phyloP scores from a whole-genome alignment of 1,140 invertebrate species.

The Phenacoccus solenopsis region DNA sequence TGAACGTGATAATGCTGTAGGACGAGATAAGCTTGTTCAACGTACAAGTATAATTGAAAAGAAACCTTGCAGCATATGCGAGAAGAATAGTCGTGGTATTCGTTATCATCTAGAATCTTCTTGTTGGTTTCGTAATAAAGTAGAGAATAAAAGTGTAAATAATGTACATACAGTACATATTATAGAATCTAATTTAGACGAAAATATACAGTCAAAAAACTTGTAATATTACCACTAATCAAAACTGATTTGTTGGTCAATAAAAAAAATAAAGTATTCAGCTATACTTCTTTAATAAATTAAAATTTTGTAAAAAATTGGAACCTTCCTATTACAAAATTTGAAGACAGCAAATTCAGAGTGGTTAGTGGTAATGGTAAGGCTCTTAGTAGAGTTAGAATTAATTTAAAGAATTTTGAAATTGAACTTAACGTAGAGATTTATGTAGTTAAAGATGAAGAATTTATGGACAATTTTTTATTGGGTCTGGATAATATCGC shows the following conservation, averaged over 20 bases:
- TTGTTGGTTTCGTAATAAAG: slow-evolving; percentile 23
- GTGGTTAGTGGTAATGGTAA: slow-evolving; percentile 16
- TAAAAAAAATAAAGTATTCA: slow-evolving; percentile 18
- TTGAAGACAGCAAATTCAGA: slow-evolving; percentile 16
- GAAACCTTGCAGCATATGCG: slow-evolving; percentile 15
- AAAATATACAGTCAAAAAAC: slow-evolving; percentile 22
- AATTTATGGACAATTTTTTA: slow-evolving; percentile 19
- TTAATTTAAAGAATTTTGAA: slow-evolving; percentile 18
- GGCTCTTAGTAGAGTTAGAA: background rate
- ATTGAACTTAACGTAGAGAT: background rate
- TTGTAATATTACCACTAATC: slow-evolving; percentile 22
- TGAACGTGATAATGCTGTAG: background rate
- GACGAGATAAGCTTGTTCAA: background rate
- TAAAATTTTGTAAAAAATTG: slow-evolving; percentile 21
- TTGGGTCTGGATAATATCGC: slow-evolving; percentile 23
- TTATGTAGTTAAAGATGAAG: slow-evolving; percentile 16
- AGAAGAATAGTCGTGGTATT: background rate
- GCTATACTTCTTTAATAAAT: slow-evolving; percentile 24
- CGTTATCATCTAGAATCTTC: slow-evolving; percentile 13
- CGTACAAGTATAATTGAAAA: slow-evolving; percentile 8
- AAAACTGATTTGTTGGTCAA: slow-evolving; percentile 19
- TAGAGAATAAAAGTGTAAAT: slow-evolving; percentile 19
- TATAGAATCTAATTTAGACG: slow-evolving; percentile 19
- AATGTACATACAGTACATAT: no score
- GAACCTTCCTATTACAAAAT: slow-evolving; percentile 12